phyloP scores from a whole-genome alignment of 2,113 vertebrate genomes.

The Aphelocoma coerulescens region DNA sequence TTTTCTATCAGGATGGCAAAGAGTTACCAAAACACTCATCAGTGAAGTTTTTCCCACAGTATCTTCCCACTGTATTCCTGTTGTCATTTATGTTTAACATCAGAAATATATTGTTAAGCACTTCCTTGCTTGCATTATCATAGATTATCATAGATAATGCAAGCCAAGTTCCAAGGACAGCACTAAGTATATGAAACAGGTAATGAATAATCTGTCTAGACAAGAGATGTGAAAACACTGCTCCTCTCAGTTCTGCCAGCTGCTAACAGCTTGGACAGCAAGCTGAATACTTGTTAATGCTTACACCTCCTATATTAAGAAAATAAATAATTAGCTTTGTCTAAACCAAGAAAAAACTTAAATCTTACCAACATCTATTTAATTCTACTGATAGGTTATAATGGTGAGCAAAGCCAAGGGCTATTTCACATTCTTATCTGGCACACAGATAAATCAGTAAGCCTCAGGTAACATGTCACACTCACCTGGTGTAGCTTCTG shows the following conservation, averaged over 20 bases:
- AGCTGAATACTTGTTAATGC: background rate
- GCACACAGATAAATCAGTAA: background rate
- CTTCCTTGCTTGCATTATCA: background rate
- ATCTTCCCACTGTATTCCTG: background rate
- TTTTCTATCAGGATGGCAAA: background rate
- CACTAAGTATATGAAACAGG: background rate
- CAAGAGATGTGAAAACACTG: background rate
- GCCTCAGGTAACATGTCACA: background rate
- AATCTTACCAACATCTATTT: background rate
- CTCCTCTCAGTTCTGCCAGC: background rate
- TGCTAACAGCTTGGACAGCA: background rate
- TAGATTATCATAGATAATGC: background rate
- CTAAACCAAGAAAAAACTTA: background rate
- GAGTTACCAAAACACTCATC: background rate
- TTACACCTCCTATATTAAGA: background rate
- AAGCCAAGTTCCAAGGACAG: constrained; percentile 9
- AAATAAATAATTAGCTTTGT: background rate
- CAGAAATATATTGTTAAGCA: constrained; percentile 27
- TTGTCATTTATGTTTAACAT: background rate
- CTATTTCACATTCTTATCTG: background rate
- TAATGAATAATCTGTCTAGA: background rate
- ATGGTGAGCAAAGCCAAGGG: background rate
- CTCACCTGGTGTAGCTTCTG: constrained; percentile 74
- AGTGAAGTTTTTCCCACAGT: background rate
- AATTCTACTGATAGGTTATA: background rate